Base-by-base conservation (phyloP, 2,888 invertebrate genomes). In the Pediacus dermestoides region DNA sequence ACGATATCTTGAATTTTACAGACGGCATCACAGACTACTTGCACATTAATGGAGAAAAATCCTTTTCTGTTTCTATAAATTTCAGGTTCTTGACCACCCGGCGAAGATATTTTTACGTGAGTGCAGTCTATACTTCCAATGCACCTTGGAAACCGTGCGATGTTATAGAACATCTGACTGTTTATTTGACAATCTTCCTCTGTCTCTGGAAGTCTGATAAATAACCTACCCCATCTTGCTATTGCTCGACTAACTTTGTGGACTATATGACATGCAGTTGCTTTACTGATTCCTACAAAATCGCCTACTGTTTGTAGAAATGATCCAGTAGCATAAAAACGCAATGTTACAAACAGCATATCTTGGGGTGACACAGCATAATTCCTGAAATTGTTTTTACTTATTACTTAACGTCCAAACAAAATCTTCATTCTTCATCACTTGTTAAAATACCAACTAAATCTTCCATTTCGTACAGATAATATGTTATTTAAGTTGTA, bases 281-380 rank as follows among this genome's bases (percentile, higher is more conserved):
- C 4, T 35, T 47, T 38, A 16, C 39, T 30, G 9, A 42, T 35
- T 14, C 43, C 43, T 3, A 30, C 27, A 43, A 47, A 50, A 33
- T 50, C 41, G n/a, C 28, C 45, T 14, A 41, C 30, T 7, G 37
- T 16, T 33, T 30, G 37, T 39, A 11, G 37, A 26, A 16, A 41
- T 42, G 34, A 38, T 41, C n/a, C n/a, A n/a, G n/a, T n/a, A n/a
- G n/a, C n/a, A n/a, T n/a, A n/a, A n/a, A n/a, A n/a, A n/a, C n/a
- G 13, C 10, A 47, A 21, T 4, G 42, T 39, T 13, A 44, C 16
- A 2, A 46, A 26, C 13, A 44, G 6, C 25, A 43, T 33, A 9
- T 28, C 18, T 12, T 34, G 25, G 9, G 41, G 34, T 21, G 23
- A 27, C 12, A 23, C 21, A 32, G 14, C 4, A 21, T 32, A 10